phyloP scores from a whole-genome alignment of 2,888 invertebrate species.

The Drosophila anceps region DNA sequence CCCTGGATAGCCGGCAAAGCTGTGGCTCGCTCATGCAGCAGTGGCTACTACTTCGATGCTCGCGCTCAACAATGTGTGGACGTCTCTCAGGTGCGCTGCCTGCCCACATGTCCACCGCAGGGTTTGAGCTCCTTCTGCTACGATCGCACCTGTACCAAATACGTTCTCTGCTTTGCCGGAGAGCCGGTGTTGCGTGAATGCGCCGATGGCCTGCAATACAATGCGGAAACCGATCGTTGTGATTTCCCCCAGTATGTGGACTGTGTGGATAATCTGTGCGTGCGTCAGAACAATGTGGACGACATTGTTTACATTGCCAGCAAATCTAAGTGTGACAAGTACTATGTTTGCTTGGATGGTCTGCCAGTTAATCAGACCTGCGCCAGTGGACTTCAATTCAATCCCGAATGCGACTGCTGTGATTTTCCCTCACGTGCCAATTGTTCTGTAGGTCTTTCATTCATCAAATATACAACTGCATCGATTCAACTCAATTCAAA shows the following conservation, averaged over 20 bases:
- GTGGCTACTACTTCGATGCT: conserved; percentile 66
- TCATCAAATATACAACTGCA: neutral
- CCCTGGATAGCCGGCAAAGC: conserved; percentile 46
- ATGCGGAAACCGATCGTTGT: conserved; percentile 80
- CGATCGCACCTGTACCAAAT: conserved; percentile 82
- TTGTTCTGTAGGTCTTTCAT: conserved; percentile 68
- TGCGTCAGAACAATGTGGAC: conserved; percentile 66
- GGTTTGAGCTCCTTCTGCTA: conserved; percentile 72
- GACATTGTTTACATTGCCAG: conserved; percentile 76
- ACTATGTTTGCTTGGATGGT: conserved; percentile 81
- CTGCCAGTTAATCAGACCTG: conserved; percentile 66
- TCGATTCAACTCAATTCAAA: accelerated
- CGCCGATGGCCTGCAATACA: conserved; percentile 80
- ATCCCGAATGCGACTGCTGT: conserved; percentile 66
- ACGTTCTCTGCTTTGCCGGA: conserved; percentile 76
- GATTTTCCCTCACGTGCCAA: conserved; percentile 75
- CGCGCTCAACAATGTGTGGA: conserved; percentile 69
- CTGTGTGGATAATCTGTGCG: conserved; percentile 80
- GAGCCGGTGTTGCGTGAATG: conserved; percentile 75
- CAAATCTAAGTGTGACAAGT: conserved; percentile 74
- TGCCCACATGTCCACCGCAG: conserved; percentile 64
- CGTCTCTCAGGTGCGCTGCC: conserved; percentile 60
- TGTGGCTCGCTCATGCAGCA: conserved; percentile 60
- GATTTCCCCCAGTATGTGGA: conserved; percentile 82
- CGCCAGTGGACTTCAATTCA: conserved; percentile 76